Conservation (phyloP, 2,888 invertebrate species). For the Apamea epomidion region DNA sequence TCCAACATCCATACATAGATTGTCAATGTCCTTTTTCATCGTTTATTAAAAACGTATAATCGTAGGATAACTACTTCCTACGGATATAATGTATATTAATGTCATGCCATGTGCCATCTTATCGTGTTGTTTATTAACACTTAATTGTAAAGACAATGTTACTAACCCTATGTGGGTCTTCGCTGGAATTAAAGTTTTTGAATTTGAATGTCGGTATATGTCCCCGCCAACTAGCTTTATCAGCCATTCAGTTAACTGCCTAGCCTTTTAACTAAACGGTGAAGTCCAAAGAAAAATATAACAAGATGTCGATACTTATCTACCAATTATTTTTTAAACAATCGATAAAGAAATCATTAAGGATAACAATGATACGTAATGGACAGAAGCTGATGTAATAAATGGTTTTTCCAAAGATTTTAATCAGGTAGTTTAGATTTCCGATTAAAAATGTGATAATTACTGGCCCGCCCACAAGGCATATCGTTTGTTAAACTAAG, state of each 20-base stretch:
- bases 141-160: no score
- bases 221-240: no score
- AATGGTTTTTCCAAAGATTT: conserved; percentile 9
- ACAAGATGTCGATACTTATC: conserved; percentile 31
- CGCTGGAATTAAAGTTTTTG: no score
- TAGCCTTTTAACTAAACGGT: background rate
- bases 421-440: background rate
- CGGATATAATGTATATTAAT: conserved; percentile 1
- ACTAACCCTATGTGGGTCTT: no score
- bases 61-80: conserved; percentile 11
- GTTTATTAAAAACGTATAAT: no score
- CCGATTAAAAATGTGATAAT: background rate
- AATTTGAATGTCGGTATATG: no score
- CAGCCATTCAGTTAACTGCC: no score
- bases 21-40: no score
- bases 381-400: background rate
- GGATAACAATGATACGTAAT: conserved; percentile 6
- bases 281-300: conserved; percentile 37
- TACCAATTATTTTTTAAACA: background rate
- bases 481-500: background rate
- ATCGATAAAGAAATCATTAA: background rate
- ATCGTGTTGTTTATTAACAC: no score
- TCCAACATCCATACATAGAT: no score
- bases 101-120: no score
- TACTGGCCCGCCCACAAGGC: no score